These are phyloP conservation scores for Pseudolycoriella hygida DNA, from an alignment of 2,888 invertebrate species.

Conservation along the genomic window DNA sequence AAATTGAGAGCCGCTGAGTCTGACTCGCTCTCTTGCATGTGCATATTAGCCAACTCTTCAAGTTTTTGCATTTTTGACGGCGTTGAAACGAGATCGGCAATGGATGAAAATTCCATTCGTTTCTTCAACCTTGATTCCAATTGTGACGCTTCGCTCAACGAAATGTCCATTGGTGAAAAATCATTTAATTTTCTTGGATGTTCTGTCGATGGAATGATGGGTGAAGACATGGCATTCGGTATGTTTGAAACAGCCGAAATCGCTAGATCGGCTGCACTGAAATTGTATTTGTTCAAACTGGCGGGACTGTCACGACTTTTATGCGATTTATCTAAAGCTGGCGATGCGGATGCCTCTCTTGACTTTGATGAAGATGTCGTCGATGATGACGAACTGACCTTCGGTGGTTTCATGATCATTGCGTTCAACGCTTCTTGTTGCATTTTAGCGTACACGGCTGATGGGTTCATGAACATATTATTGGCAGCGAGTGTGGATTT, in stretches of 20 bases:
- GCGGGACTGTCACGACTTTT: conserved; percentile 15
- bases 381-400: conserved; percentile 21
- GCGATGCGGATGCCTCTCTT: conserved; percentile 5
- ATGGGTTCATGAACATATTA: conserved; percentile 62
- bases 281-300: conserved; percentile 23
- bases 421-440: conserved; percentile 33
- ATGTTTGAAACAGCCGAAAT: conserved; percentile 22
- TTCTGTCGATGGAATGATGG: conserved; percentile 1
- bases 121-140: conserved; percentile 16
- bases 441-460: conserved; percentile 43
- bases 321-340: conserved; percentile 15
- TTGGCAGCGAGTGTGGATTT: conserved; percentile 58
- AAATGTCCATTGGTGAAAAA: conserved; percentile 16
- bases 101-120: conserved; percentile 29
- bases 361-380: conserved; percentile 15
- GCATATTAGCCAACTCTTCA: conserved; percentile 25
- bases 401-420: conserved; percentile 36
- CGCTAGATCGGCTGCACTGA: conserved; percentile 29
- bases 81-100: conserved; percentile 30
- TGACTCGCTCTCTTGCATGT: background rate
- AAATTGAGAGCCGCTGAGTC: conserved; percentile 20
- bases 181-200: conserved; percentile 15
- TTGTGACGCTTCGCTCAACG: background rate
- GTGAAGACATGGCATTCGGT: background rate
- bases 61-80: conserved; percentile 40